These are phyloP conservation scores for Gibbula magus DNA, from an alignment of 2,888 invertebrate species.

Conservation along the genomic window DNA sequence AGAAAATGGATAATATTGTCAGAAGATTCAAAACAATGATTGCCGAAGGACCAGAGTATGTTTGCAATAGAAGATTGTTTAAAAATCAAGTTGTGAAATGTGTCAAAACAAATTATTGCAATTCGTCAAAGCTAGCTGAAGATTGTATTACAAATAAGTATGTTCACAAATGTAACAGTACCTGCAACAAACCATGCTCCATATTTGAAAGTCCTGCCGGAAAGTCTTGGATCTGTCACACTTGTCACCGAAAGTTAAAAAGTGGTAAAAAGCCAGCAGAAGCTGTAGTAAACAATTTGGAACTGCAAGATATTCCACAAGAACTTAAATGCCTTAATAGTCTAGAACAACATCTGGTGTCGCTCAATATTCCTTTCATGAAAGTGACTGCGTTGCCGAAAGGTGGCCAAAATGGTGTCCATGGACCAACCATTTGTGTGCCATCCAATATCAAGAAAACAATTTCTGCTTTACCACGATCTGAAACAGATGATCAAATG, in stretches of 20 bases:
- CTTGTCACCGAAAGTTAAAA: not conserved
- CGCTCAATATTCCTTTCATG: not conserved
- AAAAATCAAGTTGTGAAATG: not conserved
- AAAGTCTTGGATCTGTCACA: too few species aligned
- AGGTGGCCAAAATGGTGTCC: not conserved
- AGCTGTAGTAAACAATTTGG: not conserved
- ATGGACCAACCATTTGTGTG: not conserved
- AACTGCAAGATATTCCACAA: not conserved
- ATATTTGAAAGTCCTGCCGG: too few species aligned
- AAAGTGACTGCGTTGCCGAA: too few species aligned
- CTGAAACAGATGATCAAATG: not conserved
- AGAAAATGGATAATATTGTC: too few species aligned
- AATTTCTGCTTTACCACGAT: not conserved
- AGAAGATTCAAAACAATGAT: too few species aligned
- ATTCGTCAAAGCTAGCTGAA: too few species aligned
- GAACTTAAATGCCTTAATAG: not conserved
- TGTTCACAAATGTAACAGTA: too few species aligned
- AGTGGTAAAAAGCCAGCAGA: constrained; percentile 4
- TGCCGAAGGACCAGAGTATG: too few species aligned
- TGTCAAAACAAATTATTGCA: not conserved
- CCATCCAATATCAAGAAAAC: constrained; percentile 8
- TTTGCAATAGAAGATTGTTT: too few species aligned
- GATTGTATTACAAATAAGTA: too few species aligned
- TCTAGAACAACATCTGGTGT: not conserved
- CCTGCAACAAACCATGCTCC: too few species aligned